A percentile compares a stretch with the other conserved stretches of the same genome.
Conservation (phyloP, 2,797 vertebrate species). For the Lacerta agilis region DNA sequence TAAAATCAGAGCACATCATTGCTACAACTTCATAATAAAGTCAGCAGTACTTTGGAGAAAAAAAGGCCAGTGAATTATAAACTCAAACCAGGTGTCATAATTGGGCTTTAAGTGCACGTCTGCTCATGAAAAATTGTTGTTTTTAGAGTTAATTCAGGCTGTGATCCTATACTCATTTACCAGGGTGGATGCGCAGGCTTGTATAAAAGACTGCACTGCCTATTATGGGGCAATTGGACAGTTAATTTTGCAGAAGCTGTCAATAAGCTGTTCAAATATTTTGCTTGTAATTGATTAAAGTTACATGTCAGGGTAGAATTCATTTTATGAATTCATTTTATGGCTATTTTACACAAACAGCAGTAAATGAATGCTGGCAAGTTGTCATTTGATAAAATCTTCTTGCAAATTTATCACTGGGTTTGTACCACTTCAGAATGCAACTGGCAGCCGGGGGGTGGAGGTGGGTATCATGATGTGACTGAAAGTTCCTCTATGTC, state of each 20-base stretch:
- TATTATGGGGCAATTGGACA: not conserved
- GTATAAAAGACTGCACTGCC: not conserved
- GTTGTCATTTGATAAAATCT: not conserved
- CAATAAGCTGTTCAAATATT: conserved; percentile 1
- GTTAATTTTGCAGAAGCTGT: not conserved
- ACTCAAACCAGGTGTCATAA: not conserved
- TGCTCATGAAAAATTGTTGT: not conserved
- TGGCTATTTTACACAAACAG: not conserved
- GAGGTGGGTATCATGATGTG: not conserved
- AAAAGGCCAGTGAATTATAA: not conserved
- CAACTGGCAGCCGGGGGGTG: not conserved
- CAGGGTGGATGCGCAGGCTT: not conserved
- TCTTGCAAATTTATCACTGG: not conserved
- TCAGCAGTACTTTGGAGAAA: not conserved
- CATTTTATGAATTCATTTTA: conserved; percentile 8
- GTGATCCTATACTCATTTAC: not conserved
- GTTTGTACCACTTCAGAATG: not conserved
- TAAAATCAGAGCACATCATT: not conserved
- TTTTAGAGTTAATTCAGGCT: not conserved
- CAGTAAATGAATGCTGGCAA: not conserved
- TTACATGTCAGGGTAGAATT: not conserved
- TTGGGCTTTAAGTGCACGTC: not conserved
- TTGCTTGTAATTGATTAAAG: conserved; percentile 20
- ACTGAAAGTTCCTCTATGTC: not conserved
- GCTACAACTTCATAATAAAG: not conserved